These are phyloP conservation scores for Amphiduros pacificus DNA, from an alignment of 2,888 invertebrate species.

Conservation along the genomic window DNA sequence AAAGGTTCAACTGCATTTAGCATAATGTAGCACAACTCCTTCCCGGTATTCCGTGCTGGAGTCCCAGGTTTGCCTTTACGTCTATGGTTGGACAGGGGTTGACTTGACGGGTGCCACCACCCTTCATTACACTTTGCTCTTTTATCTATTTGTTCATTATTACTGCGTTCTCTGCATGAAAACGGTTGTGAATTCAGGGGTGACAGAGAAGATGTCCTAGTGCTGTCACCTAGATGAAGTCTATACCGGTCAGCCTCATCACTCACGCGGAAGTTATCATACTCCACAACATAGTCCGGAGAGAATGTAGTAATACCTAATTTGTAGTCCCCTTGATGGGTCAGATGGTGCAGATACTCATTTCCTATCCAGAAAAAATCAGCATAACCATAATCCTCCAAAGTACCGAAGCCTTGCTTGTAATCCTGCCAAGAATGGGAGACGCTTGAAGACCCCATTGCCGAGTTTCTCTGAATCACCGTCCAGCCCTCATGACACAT, in stretches of 20 bases:
- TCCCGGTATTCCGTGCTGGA: not conserved
- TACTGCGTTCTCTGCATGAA: slow-evolving; percentile 5
- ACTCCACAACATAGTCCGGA: no score
- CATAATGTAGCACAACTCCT: slow-evolving; percentile 4
- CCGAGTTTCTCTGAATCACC: slow-evolving; percentile 2
- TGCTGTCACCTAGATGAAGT: slow-evolving; percentile 9
- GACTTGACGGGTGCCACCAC: slow-evolving; percentile 20
- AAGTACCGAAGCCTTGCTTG: slow-evolving; percentile 16
- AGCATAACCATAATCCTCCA: not conserved
- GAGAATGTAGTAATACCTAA: slow-evolving; percentile 3
- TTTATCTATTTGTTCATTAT: not conserved
- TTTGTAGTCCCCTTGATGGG: slow-evolving; percentile 10
- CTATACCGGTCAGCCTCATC: slow-evolving; percentile 2
- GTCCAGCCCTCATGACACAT: slow-evolving; percentile 23
- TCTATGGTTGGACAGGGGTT: not conserved
- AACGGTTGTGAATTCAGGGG: slow-evolving; percentile 3
- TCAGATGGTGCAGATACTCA: slow-evolving; percentile 16
- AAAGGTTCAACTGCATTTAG: slow-evolving; percentile 8
- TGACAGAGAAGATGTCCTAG: slow-evolving; percentile 8
- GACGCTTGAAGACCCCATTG: not conserved
- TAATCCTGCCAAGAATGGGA: slow-evolving; percentile 13
- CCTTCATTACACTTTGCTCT: slow-evolving; percentile 7
- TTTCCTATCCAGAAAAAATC: slow-evolving; percentile 22
- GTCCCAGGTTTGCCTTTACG: not conserved
- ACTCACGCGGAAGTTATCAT: slow-evolving; percentile 14